A percentile compares a stretch with the other conserved stretches of the same genome.
Conservation (phyloP, 2,113 vertebrate species). For the Anolis sagrei region DNA sequence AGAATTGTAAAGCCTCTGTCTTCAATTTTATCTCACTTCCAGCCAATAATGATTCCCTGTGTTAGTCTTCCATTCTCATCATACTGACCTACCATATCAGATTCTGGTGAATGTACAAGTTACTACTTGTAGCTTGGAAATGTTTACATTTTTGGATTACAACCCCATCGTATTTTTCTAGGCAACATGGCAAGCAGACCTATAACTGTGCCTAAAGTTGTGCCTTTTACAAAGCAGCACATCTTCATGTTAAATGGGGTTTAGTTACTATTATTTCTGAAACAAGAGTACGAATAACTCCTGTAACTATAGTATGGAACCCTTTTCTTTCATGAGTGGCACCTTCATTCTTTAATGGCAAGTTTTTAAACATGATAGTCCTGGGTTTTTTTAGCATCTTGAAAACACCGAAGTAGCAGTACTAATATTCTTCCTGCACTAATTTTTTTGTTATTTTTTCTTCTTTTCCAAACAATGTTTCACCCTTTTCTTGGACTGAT, state of each 20-base stretch:
- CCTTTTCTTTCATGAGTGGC: background rate
- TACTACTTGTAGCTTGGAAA: background rate
- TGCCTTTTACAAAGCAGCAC: background rate
- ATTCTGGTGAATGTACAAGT: background rate
- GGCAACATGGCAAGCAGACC: too few relatives aligned
- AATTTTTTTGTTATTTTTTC: slow-evolving; percentile 42
- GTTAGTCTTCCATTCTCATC: background rate
- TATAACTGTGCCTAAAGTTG: background rate
- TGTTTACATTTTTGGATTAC: too few relatives aligned
- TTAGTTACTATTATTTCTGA: background rate
- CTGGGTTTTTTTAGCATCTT: background rate
- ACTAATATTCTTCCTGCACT: background rate
- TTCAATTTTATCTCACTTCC: background rate
- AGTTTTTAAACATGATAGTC: background rate
- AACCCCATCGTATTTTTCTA: too few relatives aligned
- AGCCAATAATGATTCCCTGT: background rate
- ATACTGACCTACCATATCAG: background rate
- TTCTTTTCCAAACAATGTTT: slow-evolving; percentile 47
- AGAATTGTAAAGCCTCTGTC: background rate
- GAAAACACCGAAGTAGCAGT: background rate
- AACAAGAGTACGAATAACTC: background rate
- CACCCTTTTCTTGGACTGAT: slow-evolving; percentile 53
- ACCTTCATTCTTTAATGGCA: background rate
- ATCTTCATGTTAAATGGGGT: background rate
- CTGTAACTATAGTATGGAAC: background rate